phyloP scores from a whole-genome alignment of 2,797 vertebrate genomes.

The Spinibarbus caldwelli region DNA sequence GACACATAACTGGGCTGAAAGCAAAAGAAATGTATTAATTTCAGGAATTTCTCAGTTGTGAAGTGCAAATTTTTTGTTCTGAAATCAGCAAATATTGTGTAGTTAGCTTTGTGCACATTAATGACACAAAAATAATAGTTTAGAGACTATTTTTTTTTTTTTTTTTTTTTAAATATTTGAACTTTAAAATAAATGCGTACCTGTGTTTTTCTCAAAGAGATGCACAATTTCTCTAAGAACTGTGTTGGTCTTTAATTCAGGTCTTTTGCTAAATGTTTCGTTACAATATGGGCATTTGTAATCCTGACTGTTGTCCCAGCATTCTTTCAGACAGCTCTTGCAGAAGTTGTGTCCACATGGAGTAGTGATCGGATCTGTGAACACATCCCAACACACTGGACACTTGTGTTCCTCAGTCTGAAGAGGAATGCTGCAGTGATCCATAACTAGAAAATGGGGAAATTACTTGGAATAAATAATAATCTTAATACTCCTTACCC shows the following conservation, averaged over 20 bases:
- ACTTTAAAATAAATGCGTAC: not conserved
- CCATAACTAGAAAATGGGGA: not conserved
- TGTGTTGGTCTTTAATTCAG: slow-evolving; percentile 14
- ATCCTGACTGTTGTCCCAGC: not conserved
- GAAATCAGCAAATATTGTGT: not conserved
- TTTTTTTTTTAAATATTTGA: not conserved
- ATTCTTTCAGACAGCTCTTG: slow-evolving; percentile 7
- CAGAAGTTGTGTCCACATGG: slow-evolving; percentile 11
- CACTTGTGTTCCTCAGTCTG: not conserved
- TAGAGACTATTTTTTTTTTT: not conserved
- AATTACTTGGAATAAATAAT: slow-evolving; percentile 5
- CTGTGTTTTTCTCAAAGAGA: not conserved
- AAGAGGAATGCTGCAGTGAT: not conserved
- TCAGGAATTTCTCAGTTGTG: not conserved
- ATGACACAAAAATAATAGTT: not conserved
- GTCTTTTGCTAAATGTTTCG: not conserved
- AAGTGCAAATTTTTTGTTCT: not conserved
- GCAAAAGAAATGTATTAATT: not conserved
- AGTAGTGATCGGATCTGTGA: not conserved
- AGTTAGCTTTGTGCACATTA: not conserved
- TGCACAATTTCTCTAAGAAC: slow-evolving; percentile 15
- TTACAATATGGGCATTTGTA: not conserved
- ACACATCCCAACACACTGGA: slow-evolving; percentile 2
- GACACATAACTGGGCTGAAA: not conserved
- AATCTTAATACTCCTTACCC: not conserved